These are phyloP conservation scores for Caiman crocodilus DNA, from an alignment of 2,797 vertebrate species.

Conservation along the genomic window DNA sequence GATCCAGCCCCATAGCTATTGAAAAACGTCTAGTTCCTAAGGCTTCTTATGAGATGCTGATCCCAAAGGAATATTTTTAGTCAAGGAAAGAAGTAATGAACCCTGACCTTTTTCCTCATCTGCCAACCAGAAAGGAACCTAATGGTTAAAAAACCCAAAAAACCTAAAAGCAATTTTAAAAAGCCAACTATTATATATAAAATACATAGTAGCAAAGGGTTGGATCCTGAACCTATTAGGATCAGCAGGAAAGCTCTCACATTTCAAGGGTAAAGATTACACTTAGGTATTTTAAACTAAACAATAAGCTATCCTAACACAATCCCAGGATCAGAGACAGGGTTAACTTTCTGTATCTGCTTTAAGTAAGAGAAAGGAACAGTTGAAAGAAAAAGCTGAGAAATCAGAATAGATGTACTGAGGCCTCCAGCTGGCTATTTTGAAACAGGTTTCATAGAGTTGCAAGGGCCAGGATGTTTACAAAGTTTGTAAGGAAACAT, in stretches of 20 bases:
- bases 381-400: not conserved
- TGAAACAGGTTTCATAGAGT: not conserved
- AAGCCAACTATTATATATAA: accelerated
- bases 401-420: too few relatives aligned
- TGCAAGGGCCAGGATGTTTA: not conserved
- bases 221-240: not conserved
- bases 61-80: not conserved
- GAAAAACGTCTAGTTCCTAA: accelerated
- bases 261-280: not conserved
- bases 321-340: not conserved
- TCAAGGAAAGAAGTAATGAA: not conserved
- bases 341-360: not conserved
- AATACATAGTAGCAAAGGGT: not conserved
- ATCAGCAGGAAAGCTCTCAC: not conserved
- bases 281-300: not conserved
- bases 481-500: constrained; percentile 14
- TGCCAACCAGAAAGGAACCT: not conserved
- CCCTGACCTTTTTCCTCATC: accelerated
- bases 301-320: not conserved
- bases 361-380: not conserved
- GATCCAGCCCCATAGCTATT: not conserved
- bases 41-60: not conserved
- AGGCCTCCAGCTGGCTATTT: not conserved
- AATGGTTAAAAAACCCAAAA: not conserved
- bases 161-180: not conserved